Conservation (phyloP, 92 coral and sea anemone species). For the Actinostola sp. region DNA sequence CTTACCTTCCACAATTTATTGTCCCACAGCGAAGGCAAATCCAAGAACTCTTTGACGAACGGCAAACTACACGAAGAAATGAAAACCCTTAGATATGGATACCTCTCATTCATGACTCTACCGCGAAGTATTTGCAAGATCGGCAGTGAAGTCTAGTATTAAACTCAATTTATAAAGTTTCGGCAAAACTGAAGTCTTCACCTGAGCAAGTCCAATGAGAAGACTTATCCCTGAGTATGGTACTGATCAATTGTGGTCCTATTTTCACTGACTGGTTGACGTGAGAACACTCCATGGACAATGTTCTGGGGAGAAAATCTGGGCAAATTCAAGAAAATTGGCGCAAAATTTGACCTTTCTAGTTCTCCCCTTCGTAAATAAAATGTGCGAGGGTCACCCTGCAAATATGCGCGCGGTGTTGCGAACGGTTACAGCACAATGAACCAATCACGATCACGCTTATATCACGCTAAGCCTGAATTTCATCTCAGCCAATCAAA, state of each 20-base stretch:
- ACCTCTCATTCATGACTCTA: neutral
- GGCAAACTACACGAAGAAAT: slow-evolving; percentile 72
- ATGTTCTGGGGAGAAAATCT: slow-evolving; percentile 37
- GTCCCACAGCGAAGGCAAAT: slow-evolving; percentile 89
- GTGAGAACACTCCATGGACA: slow-evolving; percentile 95
- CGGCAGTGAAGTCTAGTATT: slow-evolving; percentile 1
- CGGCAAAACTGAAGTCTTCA: slow-evolving; percentile 22
- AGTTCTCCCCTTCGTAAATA: slow-evolving; percentile 35
- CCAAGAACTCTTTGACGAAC: slow-evolving; percentile 96
- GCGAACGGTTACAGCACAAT: slow-evolving; percentile 78
- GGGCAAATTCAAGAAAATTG: slow-evolving; percentile 38
- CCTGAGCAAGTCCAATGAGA: slow-evolving; percentile 92
- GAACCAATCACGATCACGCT: slow-evolving; percentile 74
- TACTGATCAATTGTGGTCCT: slow-evolving; percentile 80
- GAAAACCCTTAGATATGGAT: slow-evolving; percentile 3
- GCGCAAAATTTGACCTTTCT: slow-evolving; percentile 47
- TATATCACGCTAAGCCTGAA: slow-evolving; percentile 10
- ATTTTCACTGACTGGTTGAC: slow-evolving; percentile 84
- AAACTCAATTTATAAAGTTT: too few species aligned
- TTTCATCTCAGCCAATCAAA: slow-evolving; percentile 24
- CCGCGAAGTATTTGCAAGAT: neutral
- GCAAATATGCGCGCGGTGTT: slow-evolving; percentile 76
- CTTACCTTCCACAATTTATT: slow-evolving; percentile 95
- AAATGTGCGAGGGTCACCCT: slow-evolving; percentile 62
- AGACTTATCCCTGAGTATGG: slow-evolving; percentile 75